Evolutionary conservation across 1,140 invertebrate species (phyloP), one percentile per base, ranked within the genome.

Genomic region (Zaprionus ornatus): DNA sequence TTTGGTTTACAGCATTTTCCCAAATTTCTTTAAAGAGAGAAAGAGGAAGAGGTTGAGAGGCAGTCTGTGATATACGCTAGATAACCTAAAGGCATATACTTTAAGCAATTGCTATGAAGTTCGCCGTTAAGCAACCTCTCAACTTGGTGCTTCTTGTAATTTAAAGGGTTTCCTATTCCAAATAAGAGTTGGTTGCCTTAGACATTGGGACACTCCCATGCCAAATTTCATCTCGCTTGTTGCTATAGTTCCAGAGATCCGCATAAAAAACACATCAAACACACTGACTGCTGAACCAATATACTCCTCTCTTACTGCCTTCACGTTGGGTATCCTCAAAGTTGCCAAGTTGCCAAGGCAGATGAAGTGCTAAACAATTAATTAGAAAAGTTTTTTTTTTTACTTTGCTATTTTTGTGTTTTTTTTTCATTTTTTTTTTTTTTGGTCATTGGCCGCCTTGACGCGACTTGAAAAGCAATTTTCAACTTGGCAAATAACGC

Each of bases 311-410:
- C 19, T 21, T 13, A 21, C 1, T 13, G 21, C 10, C 1, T 23
- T 19, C 19, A 4, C 4, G 4, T 23, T 13, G 19, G 45, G 45
- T 50, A 50, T 50, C 1, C 9, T 1, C 4, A 12, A 45, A 61
- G 59, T 37, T 61, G 23, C 19, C 50, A 70, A 68, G 71, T 68
- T 45, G 48, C 29, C 29, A 59, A 69, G 57, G 29, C 68, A 79
- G 61, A 79, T 80, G 77, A 83, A 83, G 81, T 84, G 81, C 81
- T 80, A 84, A 83, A 77, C 81, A 84, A 84, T 84, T 84, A 84
- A 84, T 84, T 84, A 77, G 65, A 84, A 84, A 84, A 84, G 81
- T 84, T 62, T 62, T 40, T n/a, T 35, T 61, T 50, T 52, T 63
- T 32, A 19, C 17, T 61, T 66, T 72, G 32, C 35, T 70, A 35